Percentiles rank a stretch among this genome's conserved stretches.
Conservation (phyloP, 2,113 vertebrate genomes). For the Xenopus laevis region DNA sequence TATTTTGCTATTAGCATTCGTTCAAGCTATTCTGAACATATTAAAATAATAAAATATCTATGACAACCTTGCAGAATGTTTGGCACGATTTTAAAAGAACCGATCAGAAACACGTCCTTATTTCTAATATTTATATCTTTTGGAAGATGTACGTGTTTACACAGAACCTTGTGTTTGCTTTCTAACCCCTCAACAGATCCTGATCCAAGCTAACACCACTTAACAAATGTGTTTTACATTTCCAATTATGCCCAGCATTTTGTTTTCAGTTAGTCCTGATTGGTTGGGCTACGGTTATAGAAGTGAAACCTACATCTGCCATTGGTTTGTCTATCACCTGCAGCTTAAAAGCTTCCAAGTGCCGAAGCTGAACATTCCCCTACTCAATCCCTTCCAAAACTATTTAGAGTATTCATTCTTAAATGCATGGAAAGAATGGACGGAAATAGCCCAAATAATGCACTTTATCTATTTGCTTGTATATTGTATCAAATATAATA, state of each 20-base stretch:
- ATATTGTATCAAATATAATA: too few species aligned
- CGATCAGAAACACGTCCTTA: conserved; percentile 54
- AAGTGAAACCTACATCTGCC: conserved; percentile 51
- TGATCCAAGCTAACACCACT: conserved; percentile 26
- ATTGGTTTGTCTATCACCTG: conserved; percentile 57
- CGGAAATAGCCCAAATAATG: conserved; percentile 52
- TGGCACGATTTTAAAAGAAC: conserved; percentile 60
- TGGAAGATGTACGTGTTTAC: conserved; percentile 53
- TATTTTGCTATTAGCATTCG: conserved; percentile 41
- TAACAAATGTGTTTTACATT: conserved; percentile 44
- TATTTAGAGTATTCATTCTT: conserved; percentile 47
- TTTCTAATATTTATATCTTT: conserved; percentile 43
- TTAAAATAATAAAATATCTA: conserved; percentile 56
- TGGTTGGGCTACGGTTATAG: conserved; percentile 40
- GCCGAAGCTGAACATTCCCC: conserved; percentile 53
- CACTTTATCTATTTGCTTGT: conserved; percentile 13
- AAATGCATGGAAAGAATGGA: conserved; percentile 56
- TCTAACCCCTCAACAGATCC: conserved; percentile 46
- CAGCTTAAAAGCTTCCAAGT: conserved; percentile 54
- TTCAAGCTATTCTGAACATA: conserved; percentile 49
- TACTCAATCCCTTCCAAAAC: conserved; percentile 49
- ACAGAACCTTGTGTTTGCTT: conserved; percentile 49
- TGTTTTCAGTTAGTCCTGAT: conserved; percentile 26
- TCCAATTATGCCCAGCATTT: conserved; percentile 40
- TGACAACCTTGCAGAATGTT: conserved; percentile 51